Evolutionary conservation across 2,797 vertebrate species (phyloP).

Genomic region (Xenopus petersii): DNA sequence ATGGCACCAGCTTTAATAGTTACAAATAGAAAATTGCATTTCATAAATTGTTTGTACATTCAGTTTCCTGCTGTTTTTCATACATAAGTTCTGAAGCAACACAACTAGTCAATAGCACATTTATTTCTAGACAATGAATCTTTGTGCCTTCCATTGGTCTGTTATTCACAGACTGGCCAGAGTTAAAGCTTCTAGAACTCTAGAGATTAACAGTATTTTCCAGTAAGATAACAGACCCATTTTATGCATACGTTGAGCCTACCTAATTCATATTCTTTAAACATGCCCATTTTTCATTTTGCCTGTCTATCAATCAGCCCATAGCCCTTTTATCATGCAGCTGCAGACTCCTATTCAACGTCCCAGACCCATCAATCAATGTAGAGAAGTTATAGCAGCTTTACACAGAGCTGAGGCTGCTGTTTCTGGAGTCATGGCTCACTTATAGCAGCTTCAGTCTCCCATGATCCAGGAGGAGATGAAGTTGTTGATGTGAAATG

Average conservation of each 20-base stretch:
- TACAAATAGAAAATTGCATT: too few species aligned
- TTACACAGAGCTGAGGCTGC: background rate
- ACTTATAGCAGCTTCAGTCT: background rate
- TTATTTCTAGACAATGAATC: too few species aligned
- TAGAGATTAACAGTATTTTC: too few species aligned
- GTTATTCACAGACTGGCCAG: too few species aligned
- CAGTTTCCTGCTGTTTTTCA: too few species aligned
- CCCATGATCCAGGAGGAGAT: background rate
- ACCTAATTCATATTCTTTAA: background rate
- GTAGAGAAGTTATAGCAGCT: background rate
- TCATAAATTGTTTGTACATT: too few species aligned
- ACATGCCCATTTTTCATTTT: background rate
- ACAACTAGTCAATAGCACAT: too few species aligned
- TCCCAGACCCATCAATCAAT: conserved; percentile 16
- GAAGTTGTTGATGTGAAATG: background rate
- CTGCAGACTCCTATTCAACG: conserved; percentile 5
- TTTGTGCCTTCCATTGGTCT: too few species aligned
- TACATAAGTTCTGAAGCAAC: too few species aligned
- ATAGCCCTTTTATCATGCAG: conserved; percentile 7
- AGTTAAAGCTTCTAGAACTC: too few species aligned
- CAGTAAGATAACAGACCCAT: too few species aligned
- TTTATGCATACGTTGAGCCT: background rate
- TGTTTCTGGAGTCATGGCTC: background rate
- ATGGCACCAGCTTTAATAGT: too few species aligned
- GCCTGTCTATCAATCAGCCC: conserved; percentile 10